Percentiles rank a stretch among this genome's conserved stretches.
These are phyloP conservation scores for Syrmaticus mikado DNA, from an alignment of 2,113 vertebrate genomes.

Conservation along the genomic window DNA sequence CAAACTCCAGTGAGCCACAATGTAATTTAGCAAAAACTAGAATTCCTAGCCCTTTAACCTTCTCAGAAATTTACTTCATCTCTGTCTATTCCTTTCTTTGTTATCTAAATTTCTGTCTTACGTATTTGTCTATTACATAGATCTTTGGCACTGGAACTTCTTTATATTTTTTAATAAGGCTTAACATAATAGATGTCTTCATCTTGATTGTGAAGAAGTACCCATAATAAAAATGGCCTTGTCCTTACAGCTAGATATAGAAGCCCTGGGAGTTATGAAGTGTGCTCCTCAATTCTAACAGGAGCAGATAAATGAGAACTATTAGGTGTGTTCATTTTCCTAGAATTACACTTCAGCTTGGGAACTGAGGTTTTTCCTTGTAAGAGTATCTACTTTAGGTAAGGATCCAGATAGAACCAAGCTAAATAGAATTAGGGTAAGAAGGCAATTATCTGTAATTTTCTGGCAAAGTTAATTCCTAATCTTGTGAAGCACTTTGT, in stretches of 20 bases:
- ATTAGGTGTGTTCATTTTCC: neutral
- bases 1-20: neutral
- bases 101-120: neutral
- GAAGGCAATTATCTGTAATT: neutral
- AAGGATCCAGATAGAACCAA: neutral
- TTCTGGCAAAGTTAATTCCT: neutral
- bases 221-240: neutral
- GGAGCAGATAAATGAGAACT: neutral
- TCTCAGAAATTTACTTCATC: neutral
- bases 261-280: neutral
- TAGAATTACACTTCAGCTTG: neutral
- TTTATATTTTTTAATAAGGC: neutral
- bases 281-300: neutral
- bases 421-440: neutral
- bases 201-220: neutral
- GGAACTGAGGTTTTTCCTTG: neutral
- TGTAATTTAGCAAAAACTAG: neutral
- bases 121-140: neutral
- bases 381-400: neutral
- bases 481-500: neutral
- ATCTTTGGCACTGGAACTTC: neutral
- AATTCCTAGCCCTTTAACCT: neutral
- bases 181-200: neutral
- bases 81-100: neutral
- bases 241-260: neutral